Evolutionary conservation across 2,113 vertebrate species (phyloP).

Genomic region (Phocoena phocoena): DNA sequence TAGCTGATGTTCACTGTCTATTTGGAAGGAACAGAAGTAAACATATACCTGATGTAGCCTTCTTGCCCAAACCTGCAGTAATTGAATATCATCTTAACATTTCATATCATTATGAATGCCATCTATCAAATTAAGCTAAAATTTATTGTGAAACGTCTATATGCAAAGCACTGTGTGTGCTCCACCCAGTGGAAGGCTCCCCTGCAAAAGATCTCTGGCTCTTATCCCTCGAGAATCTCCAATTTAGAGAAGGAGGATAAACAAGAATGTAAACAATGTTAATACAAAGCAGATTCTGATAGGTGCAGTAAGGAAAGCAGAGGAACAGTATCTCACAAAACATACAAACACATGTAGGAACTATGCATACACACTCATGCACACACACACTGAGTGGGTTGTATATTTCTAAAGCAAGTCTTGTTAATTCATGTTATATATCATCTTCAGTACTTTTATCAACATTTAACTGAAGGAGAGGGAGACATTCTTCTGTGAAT

Average conservation of each 20-base stretch:
- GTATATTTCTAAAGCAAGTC: not conserved
- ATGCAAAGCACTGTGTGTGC: not conserved
- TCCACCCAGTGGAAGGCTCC: not conserved
- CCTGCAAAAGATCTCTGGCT: not conserved
- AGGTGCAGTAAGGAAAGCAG: not conserved
- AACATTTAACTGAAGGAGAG: not conserved
- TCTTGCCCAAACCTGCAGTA: not conserved
- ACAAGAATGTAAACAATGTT: not conserved
- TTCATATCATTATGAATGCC: not conserved
- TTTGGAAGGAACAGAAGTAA: not conserved
- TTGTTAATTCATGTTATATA: not conserved
- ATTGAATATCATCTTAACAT: not conserved
- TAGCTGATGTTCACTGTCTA: not conserved
- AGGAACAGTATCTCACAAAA: not conserved
- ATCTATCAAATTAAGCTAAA: not conserved
- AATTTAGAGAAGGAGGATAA: not conserved
- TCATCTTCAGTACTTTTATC: not conserved
- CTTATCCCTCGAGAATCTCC: not conserved
- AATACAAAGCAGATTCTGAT: not conserved
- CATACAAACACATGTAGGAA: fast-evolving
- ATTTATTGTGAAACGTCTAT: not conserved
- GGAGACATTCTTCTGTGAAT: not conserved
- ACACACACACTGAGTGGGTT: fast-evolving
- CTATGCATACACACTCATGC: not conserved
- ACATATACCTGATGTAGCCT: not conserved